Evolutionary conservation across 2,888 invertebrate species (phyloP), one percentile per base, ranked within the genome.

Genomic region (Drosophila barbarae): DNA sequence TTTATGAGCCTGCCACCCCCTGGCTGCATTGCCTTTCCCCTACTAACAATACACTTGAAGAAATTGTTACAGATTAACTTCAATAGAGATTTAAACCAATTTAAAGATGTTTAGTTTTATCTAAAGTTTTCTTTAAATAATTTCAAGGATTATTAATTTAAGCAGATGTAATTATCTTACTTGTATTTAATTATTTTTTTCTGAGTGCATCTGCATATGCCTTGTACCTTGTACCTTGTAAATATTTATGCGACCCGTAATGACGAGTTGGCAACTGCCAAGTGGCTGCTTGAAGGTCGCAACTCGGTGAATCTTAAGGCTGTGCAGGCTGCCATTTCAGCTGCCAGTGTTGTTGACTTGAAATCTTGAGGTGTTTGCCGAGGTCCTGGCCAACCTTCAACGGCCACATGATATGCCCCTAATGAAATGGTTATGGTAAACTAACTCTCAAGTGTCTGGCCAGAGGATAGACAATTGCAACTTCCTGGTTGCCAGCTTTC

Each of bases 231-330:
- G 78, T 68, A 56, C 69, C 80, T 76, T 84, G 81, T 84, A 81
- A 81, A 81, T 86, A 86, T 86, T 86, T 81, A 81, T 84, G 83
- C 85, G 74, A 46, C 63, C 72, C 68, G 72, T 81, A 86, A 81
- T 81, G 86, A 81, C 72, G 75, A 76, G 69, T 64, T 74, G 55
- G 51, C 52, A 76, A 60, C 67, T 67, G 49, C 53, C 56, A 74
- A 49, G 59, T 66, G 57, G 52, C 55, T 71, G 42, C 71, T 65
- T 71, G 69, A 69, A 69, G 72, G 69, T 72, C 56, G 67, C 51
- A 32, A 23, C 59, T 30, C 44, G 26, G 34, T 34, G 46, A 21
- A 41, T 38, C 56, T 68, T 21, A 28, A 30, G 56, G 57, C 47
- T 68, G 47, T 67, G 68, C 69, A 68, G 57, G 12, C 44, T 55